Conservation (phyloP, 2,888 invertebrate genomes). For the Xanthostigma xanthostigma region DNA sequence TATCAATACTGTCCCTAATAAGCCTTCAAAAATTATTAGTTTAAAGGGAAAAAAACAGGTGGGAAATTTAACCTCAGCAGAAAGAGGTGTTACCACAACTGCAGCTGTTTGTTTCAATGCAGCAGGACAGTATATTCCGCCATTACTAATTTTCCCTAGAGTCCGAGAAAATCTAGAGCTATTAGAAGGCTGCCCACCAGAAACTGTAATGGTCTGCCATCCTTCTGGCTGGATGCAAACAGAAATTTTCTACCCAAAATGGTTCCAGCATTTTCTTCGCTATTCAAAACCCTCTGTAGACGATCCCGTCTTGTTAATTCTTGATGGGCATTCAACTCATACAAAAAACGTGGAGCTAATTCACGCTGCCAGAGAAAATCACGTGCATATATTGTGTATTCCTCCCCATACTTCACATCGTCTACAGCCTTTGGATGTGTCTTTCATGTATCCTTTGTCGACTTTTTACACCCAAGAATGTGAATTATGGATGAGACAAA, state of each 20-base stretch:
- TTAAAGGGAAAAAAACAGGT: conserved; percentile 11
- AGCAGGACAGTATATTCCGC: conserved; percentile 17
- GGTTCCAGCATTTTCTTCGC: conserved; percentile 1
- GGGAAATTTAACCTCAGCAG: conserved; percentile 15
- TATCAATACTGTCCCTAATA: conserved; percentile 16
- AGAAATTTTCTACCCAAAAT: conserved; percentile 11
- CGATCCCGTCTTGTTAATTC: conserved; percentile 6
- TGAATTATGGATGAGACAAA: conserved; percentile 14
- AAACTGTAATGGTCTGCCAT: conserved; percentile 16
- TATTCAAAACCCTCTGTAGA: conserved; percentile 2
- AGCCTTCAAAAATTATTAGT: conserved; percentile 11
- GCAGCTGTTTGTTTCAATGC: conserved; percentile 17
- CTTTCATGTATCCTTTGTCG: conserved; percentile 16
- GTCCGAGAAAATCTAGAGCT: conserved; percentile 16
- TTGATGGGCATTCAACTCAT: conserved; percentile 10
- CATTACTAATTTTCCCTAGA: conserved; percentile 19
- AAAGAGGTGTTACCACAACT: conserved; percentile 17
- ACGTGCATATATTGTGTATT: conserved; percentile 12
- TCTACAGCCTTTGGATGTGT: conserved; percentile 17
- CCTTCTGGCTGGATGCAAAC: conserved; percentile 15
- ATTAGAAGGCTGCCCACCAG: conserved; percentile 18
- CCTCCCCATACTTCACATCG: conserved; percentile 15
- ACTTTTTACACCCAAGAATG: conserved; percentile 15
- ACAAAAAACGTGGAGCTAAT: conserved; percentile 13
- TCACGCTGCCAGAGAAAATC: conserved; percentile 18